Evolutionary conservation across 2,113 vertebrate genomes (phyloP).

Genomic region (Corythoichthys intestinalis): DNA sequence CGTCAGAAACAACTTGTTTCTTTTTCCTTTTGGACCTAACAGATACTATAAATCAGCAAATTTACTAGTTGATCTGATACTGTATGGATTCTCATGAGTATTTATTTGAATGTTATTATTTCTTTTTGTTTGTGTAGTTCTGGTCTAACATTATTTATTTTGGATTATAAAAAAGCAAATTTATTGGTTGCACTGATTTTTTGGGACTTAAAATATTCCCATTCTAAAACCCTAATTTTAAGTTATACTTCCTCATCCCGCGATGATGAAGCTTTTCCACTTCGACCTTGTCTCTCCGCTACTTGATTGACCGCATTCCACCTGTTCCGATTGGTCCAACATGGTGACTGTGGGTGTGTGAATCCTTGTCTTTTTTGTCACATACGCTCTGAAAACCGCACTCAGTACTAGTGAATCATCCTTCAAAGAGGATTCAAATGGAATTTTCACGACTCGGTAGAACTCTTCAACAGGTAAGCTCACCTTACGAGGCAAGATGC

Average conservation of each 20-base stretch:
- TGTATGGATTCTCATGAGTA: too few species aligned
- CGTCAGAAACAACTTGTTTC: too few species aligned
- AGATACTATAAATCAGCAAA: too few species aligned
- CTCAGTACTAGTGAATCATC: neutral
- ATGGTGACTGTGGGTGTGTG: constrained; percentile 36
- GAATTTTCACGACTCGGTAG: neutral
- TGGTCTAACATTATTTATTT: too few species aligned
- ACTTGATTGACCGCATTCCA: constrained; percentile 73
- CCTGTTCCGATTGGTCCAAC: constrained; percentile 33
- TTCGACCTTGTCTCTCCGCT: constrained; percentile 20
- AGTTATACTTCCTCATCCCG: neutral
- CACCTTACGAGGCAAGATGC: neutral
- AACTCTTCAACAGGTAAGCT: neutral
- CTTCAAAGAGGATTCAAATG: constrained; percentile 10
- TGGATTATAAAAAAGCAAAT: too few species aligned
- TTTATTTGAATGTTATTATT: too few species aligned
- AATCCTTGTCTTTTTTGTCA: constrained; percentile 2
- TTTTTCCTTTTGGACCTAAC: too few species aligned
- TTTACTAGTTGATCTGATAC: too few species aligned
- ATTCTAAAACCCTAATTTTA: neutral
- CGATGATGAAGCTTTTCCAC: neutral
- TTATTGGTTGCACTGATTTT: too few species aligned
- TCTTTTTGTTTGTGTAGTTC: too few species aligned
- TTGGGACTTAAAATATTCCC: neutral
- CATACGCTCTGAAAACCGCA: too few species aligned